Percentiles rank a stretch among this genome's conserved stretches.
These are phyloP conservation scores for Glossophaga mutica DNA, from an alignment of 2,797 vertebrate genomes.

Conservation along the genomic window DNA sequence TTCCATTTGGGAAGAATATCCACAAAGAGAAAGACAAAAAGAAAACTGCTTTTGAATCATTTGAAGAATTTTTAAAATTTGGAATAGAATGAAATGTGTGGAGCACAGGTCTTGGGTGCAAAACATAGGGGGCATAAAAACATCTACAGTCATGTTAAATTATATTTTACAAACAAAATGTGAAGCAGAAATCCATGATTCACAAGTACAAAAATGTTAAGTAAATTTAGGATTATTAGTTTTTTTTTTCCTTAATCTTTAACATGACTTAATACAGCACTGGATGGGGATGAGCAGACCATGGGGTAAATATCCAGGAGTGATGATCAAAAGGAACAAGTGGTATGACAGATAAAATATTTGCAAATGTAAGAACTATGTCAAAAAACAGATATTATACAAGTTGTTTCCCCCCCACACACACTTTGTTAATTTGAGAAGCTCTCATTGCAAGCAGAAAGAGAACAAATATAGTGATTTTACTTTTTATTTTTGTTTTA, in stretches of 20 bases:
- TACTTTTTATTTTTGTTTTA: neutral
- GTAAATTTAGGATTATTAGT: neutral
- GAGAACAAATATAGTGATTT: neutral
- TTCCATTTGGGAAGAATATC: neutral
- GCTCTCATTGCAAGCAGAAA: neutral
- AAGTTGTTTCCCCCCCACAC: neutral
- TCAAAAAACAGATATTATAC: neutral
- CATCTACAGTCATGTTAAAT: neutral
- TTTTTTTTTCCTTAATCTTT: neutral
- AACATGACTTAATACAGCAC: neutral
- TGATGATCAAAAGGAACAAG: neutral
- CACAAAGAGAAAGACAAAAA: neutral
- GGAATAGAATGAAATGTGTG: neutral
- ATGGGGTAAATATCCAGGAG: neutral
- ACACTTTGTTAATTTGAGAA: neutral
- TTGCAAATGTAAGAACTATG: neutral
- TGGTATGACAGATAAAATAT: neutral
- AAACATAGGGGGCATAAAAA: neutral
- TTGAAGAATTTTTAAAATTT: neutral
- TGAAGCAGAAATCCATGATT: neutral
- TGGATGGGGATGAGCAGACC: neutral
- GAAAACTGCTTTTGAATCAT: neutral
- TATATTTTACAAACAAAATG: neutral
- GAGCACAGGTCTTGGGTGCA: neutral
- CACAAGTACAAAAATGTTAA: neutral